phyloP scores from a whole-genome alignment of 2,797 vertebrate species.

The Nyctalus aviator region DNA sequence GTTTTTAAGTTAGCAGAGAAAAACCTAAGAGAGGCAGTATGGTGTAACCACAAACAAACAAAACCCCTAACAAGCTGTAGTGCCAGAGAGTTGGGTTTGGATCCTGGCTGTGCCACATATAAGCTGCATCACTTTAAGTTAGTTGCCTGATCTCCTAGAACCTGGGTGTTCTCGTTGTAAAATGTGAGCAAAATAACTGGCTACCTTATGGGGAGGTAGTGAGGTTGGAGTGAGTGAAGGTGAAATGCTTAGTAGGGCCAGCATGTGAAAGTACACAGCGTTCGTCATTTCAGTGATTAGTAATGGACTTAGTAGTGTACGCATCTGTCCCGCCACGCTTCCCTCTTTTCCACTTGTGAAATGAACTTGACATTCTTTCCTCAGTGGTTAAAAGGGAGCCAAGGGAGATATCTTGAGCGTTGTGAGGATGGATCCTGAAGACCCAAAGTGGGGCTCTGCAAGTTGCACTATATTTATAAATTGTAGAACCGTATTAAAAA shows the following conservation, averaged over 20 bases:
- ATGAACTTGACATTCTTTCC: slow-evolving; percentile 45
- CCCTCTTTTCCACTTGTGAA: slow-evolving; percentile 31
- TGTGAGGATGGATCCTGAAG: slow-evolving; percentile 14
- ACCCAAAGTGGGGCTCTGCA: background rate
- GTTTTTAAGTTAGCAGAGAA: slow-evolving; percentile 30
- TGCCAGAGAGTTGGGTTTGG: background rate
- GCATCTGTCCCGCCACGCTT: background rate
- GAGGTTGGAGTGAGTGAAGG: background rate
- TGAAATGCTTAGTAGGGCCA: background rate
- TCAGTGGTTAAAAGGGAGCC: background rate
- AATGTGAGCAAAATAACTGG: slow-evolving; percentile 2
- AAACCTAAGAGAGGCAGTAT: background rate
- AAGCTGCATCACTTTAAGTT: background rate
- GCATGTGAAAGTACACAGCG: background rate
- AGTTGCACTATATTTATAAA: background rate
- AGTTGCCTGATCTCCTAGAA: slow-evolving; percentile 19
- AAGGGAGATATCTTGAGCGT: slow-evolving; percentile 36
- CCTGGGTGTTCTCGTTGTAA: slow-evolving; percentile 43
- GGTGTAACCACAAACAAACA: background rate
- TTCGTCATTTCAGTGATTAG: slow-evolving; percentile 34
- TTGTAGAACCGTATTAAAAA: slow-evolving; percentile 64
- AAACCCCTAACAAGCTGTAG: background rate
- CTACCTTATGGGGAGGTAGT: background rate
- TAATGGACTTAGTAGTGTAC: background rate
- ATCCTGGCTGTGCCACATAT: background rate